Conservation (phyloP, 2,797 vertebrate genomes). For the Aotus griseimembra region DNA sequence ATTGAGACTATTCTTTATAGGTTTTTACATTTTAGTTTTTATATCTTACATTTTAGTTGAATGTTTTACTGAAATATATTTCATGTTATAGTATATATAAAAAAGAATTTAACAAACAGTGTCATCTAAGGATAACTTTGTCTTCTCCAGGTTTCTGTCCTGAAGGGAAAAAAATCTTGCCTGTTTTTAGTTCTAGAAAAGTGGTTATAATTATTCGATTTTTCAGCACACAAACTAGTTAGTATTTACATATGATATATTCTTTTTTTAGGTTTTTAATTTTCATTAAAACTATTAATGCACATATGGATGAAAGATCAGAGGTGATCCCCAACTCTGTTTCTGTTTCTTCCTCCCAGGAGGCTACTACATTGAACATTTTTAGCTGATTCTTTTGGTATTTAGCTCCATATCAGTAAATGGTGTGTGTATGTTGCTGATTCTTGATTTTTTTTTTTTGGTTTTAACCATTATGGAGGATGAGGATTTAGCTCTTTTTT, state of each 20-base stretch:
- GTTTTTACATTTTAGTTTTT: conserved; percentile 26
- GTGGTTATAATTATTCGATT: neutral
- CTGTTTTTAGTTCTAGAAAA: conserved; percentile 35
- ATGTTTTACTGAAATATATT: conserved; percentile 47
- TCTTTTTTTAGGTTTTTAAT: neutral
- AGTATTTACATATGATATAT: neutral
- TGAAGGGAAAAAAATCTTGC: neutral
- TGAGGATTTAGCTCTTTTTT: neutral
- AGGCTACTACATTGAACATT: neutral
- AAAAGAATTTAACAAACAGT: conserved; percentile 18
- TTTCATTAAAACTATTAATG: conserved; percentile 26
- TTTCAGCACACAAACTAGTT: conserved; percentile 3
- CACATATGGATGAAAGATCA: neutral
- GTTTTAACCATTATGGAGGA: conserved; percentile 6
- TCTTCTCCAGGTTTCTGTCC: neutral
- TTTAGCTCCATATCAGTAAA: conserved; percentile 10
- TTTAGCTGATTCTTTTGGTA: neutral
- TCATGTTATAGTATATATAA: neutral
- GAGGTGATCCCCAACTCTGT: neutral
- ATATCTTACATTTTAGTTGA: conserved; percentile 15
- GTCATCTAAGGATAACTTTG: neutral
- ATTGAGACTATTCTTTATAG: conserved; percentile 28
- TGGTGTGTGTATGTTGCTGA: neutral
- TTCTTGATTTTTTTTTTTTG: neutral
- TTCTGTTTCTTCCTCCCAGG: neutral